phyloP scores from a whole-genome alignment of 2,888 invertebrate genomes.

The Agriopis marginaria region DNA sequence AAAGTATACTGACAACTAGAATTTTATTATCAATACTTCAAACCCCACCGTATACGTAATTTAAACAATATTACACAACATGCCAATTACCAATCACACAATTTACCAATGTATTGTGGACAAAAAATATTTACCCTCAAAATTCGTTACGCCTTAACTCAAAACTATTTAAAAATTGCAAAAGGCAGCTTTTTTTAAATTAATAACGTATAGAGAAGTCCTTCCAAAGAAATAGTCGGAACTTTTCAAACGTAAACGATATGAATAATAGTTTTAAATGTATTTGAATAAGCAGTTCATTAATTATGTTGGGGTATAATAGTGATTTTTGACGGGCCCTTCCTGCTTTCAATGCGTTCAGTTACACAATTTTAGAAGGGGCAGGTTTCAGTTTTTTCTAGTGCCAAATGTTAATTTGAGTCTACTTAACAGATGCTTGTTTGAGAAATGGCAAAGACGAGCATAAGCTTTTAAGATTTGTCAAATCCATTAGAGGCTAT shows the following conservation, averaged over 20 bases:
- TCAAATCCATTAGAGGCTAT: conserved; percentile 10
- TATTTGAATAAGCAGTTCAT: conserved; percentile 86
- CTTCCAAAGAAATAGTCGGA: conserved; percentile 81
- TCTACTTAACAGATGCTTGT: conserved; percentile 30
- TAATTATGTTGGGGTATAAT: conserved; percentile 83
- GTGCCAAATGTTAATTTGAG: conserved; percentile 38
- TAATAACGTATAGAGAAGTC: conserved; percentile 73
- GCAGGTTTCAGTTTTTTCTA: conserved; percentile 46
- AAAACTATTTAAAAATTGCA: conserved; percentile 70
- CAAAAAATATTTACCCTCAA: conserved; percentile 69
- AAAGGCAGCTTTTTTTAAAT: conserved; percentile 71
- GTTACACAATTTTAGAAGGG: conserved; percentile 76
- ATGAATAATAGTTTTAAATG: conserved; percentile 86
- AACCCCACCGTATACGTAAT: conserved; percentile 22
- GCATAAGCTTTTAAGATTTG: too few relatives aligned
- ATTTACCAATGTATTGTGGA: conserved; percentile 54
- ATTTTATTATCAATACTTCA: too few relatives aligned
- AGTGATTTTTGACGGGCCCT: conserved; percentile 85
- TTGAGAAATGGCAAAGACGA: conserved; percentile 41
- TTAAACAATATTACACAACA: conserved; percentile 46
- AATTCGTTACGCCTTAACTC: conserved; percentile 60
- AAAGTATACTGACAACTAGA: too few relatives aligned
- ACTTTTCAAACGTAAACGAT: conserved; percentile 83
- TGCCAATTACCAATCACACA: too few relatives aligned
- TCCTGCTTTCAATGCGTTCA: conserved; percentile 81